phyloP scores from a whole-genome alignment of 2,113 vertebrate genomes.

The Xerus inauris region DNA sequence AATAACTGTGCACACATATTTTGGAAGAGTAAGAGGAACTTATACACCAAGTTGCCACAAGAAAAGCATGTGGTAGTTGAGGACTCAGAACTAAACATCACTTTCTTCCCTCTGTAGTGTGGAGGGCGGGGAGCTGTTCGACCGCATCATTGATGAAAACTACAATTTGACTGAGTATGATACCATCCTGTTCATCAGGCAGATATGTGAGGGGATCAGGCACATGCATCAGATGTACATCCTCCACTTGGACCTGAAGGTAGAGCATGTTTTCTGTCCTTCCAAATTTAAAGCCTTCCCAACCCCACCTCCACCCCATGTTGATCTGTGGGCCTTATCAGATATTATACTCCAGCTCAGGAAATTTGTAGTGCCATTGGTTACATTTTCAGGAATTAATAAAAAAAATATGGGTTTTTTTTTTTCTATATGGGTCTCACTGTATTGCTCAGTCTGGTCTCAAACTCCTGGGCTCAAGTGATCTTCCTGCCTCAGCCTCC shows the following conservation, averaged over 20 bases:
- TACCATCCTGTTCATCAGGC: conserved; percentile 94
- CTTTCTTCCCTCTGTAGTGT: conserved; percentile 87
- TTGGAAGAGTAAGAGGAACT: not conserved
- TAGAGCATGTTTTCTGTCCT: conserved; percentile 69
- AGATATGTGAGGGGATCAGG: conserved; percentile 96
- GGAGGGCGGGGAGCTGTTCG: conserved; percentile 97
- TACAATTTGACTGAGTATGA: conserved; percentile 95
- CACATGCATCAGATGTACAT: conserved; percentile 99
- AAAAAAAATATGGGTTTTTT: not conserved
- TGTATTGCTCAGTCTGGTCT: too few species aligned
- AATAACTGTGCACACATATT: not conserved
- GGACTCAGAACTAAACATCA: not conserved
- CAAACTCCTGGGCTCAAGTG: not conserved
- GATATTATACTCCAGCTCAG: not conserved
- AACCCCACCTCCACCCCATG: rapidly evolving
- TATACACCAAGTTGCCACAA: not conserved
- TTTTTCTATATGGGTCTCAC: not conserved
- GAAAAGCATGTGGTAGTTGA: rapidly evolving
- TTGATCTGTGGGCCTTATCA: too few species aligned
- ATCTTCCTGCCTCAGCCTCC: not conserved
- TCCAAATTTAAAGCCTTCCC: not conserved
- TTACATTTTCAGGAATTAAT: not conserved
- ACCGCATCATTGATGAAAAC: conserved; percentile 97
- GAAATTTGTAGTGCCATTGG: not conserved
- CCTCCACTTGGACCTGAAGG: conserved; percentile 98